Evolutionary conservation across 2,888 invertebrate species (phyloP).

Genomic region (Megalurothrips usitatus): DNA sequence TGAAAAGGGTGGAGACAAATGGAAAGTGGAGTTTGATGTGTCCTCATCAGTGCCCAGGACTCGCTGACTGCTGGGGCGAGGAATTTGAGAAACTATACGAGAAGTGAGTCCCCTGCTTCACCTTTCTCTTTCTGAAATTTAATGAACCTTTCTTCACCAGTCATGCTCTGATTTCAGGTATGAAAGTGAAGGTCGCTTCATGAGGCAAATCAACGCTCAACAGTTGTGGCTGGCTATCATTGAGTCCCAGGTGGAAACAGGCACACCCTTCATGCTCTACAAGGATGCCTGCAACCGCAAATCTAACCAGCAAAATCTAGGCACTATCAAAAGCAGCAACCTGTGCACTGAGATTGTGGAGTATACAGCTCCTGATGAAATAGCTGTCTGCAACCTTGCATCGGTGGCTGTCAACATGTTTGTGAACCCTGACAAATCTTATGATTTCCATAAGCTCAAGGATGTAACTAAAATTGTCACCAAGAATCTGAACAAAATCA

Average conservation of each 20-base stretch:
- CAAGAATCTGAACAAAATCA: slow-evolving; percentile 90
- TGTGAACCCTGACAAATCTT: slow-evolving; percentile 71
- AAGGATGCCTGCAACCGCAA: slow-evolving; percentile 96
- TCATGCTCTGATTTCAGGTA: slow-evolving; percentile 52
- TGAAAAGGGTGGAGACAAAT: slow-evolving; percentile 85
- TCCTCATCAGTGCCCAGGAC: slow-evolving; percentile 85
- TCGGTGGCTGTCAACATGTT: slow-evolving; percentile 96
- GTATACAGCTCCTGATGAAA: slow-evolving; percentile 85
- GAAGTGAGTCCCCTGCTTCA: slow-evolving; percentile 52
- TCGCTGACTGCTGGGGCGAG: slow-evolving; percentile 90
- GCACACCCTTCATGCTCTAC: slow-evolving; percentile 95
- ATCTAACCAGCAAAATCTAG: slow-evolving; percentile 96
- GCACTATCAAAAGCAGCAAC: slow-evolving; percentile 97
- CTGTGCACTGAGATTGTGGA: slow-evolving; percentile 97
- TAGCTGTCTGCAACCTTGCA: slow-evolving; percentile 96
- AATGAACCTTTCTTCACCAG: slow-evolving; percentile 23
- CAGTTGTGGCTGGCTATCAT: slow-evolving; percentile 90
- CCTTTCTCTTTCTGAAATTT: slow-evolving; percentile 27
- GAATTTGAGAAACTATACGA: slow-evolving; percentile 86
- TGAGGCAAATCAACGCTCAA: slow-evolving; percentile 71
- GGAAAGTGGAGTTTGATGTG: slow-evolving; percentile 95
- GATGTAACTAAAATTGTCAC: slow-evolving; percentile 84
- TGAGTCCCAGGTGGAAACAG: slow-evolving; percentile 94
- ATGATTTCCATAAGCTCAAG: slow-evolving; percentile 82
- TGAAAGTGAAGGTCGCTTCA: slow-evolving; percentile 70